Base-by-base conservation (phyloP, 2,888 invertebrate species). In the Tetropium fuscum region DNA sequence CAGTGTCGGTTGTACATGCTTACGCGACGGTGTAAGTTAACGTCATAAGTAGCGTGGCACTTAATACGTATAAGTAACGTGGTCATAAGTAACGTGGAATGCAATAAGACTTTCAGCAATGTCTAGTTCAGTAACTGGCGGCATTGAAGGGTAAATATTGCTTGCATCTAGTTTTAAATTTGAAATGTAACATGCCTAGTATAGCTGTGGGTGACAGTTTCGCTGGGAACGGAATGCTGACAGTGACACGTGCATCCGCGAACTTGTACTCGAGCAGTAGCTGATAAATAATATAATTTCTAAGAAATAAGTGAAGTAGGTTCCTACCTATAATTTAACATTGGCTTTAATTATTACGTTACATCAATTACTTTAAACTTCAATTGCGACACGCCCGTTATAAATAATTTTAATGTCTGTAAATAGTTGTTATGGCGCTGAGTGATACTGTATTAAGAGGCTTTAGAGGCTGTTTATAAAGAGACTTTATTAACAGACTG, bases 121-220 rank as follows among this genome's bases (percentile, higher is more conserved):
- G 53, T 19, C 43, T 43, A 15, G 16, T 32, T 25, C 27, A 43
- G 19, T 58, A n/a, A 44, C 53, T 22, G 58, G 58, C 25, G 58
- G 58, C 44, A 58, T 58, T 20, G 58, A 58, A 18, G 58, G 58
- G 58, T 58, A 51, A 51, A 40, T 58, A 53, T 53, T 25, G 7
- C n/a, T 19, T 40, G 11, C 16, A 22, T 41, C 15, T 22, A 25
- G 13, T 25, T 19, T 22, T 41, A 41, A 11, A 11, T 34, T 32
- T 34, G 5, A 34, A 34, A 11, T 8, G 15, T 13, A 11, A 34
- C 11, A 34, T 34, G 4, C 11, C 15, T 34, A n/a, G n/a, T n/a
- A n/a, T n/a, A n/a, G n/a, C n/a, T n/a, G n/a, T n/a, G n/a, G 10
- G 30, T 30, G 30, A 30, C 30, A 30, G 30, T 7, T n/a, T 10